Conservation (phyloP, 2,797 vertebrate species). For the Protosalanx chinensis region DNA sequence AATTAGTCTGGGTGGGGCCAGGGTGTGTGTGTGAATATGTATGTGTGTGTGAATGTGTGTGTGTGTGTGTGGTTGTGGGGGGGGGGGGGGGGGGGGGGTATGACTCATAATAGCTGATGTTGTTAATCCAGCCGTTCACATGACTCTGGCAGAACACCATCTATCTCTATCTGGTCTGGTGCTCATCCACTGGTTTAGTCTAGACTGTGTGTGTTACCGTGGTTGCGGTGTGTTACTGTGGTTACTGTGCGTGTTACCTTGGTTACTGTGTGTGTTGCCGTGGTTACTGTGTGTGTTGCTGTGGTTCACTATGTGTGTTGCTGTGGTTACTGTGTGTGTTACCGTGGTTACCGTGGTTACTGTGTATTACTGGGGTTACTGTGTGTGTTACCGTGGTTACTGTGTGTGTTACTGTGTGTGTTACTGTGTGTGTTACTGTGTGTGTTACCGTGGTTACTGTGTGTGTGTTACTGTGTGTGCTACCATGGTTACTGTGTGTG, state of each 20-base stretch:
- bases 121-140: no score
- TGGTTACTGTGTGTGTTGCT: slow-evolving; percentile 5
- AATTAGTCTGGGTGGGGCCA: slow-evolving; percentile 36
- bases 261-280: slow-evolving; percentile 8
- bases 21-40: no score
- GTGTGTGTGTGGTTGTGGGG: no score
- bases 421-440: neutral
- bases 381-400: neutral
- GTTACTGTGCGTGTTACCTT: slow-evolving; percentile 12
- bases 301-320: no score
- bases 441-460: slow-evolving; percentile 6
- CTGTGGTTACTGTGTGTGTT: neutral
- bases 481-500: no score
- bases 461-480: no score
- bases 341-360: neutral
- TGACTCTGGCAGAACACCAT: neutral
- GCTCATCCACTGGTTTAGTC: neutral
- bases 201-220: neutral
- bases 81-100: neutral
- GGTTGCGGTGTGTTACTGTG: neutral
- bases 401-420: slow-evolving; percentile 13
- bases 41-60: no score
- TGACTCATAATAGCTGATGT: neutral
- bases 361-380: no score
- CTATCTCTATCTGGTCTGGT: no score